These are phyloP conservation scores for Ciconia maguari DNA, from an alignment of 2,113 vertebrate species.

Conservation along the genomic window DNA sequence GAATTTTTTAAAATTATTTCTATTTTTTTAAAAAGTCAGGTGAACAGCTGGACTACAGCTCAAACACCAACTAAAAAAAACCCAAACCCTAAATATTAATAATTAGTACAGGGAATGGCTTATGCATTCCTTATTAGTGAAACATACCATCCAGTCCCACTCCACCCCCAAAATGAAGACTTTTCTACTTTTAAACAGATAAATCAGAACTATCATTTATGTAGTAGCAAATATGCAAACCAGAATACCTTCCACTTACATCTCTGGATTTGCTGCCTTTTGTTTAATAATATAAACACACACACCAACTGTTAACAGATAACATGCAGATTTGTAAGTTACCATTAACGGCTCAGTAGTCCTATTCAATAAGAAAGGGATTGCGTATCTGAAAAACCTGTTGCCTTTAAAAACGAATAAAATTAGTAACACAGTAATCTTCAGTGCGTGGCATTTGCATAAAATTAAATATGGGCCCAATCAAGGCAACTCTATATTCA, in stretches of 20 bases:
- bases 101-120: neutral
- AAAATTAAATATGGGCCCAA: neutral
- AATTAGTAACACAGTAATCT: neutral
- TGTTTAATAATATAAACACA: neutral
- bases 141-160: neutral
- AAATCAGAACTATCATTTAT: neutral
- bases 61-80: neutral
- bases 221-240: neutral
- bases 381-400: neutral
- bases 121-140: neutral
- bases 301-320: neutral
- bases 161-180: neutral
- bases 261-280: neutral
- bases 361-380: neutral
- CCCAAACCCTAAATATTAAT: neutral
- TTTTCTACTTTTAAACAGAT: neutral
- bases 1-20: neutral
- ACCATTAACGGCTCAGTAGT: neutral
- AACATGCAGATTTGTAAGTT: neutral
- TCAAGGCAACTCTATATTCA: neutral
- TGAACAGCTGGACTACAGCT: neutral
- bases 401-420: constrained; percentile 3
- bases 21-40: neutral
- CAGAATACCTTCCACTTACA: neutral
- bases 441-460: neutral